Base-by-base conservation (phyloP, 2,888 invertebrate genomes). In the Gasteruption jaculator region DNA sequence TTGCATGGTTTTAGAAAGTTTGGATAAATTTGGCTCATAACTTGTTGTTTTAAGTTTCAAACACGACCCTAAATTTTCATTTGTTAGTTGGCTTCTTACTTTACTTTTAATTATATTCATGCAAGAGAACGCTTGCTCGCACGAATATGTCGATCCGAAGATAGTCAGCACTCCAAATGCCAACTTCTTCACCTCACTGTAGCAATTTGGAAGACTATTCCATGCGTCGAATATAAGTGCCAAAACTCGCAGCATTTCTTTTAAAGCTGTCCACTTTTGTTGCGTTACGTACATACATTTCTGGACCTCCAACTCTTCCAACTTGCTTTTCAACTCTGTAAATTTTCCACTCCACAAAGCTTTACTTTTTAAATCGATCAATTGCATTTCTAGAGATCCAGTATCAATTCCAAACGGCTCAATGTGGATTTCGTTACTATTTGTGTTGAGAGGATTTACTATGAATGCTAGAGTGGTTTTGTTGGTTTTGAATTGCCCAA, bases 131-230 rank as follows among this genome's bases (percentile, higher is more conserved):
- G 44, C 49, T 54, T 51, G 50, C 48, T 52, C 45, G 43, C 46
- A 54, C 46, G 49, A 56, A 56, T 53, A 52, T 52, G 47, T 53
- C 34, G 49, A 55, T 25, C 47, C 45, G 42, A 53, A 50, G 38
- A 45, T 49, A 15, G 46, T 42, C 41, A 53, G 48, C 46, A 54
- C 50, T 51, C 48, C 54, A 53, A 54, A 56, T 54, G 53, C 50
- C 53, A 57, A 54, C 52, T 58, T 58, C 49, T 57, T 57, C 52
- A 57, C 48, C 52, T 59, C 50, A 56, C 50, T 20, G 20, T 51
- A 57, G 42, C 46, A 56, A 44, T 59, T 53, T 48, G 54, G 57
- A 58, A 60, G 53, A 56, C 55, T 60, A 60, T 57, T 58, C 54
- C 55, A 60, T 45, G 56, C 52, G 49, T 52, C 52, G 36, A 56